Evolutionary conservation across 1,140 invertebrate genomes (phyloP).

Genomic region (Drosophila seguyi): DNA sequence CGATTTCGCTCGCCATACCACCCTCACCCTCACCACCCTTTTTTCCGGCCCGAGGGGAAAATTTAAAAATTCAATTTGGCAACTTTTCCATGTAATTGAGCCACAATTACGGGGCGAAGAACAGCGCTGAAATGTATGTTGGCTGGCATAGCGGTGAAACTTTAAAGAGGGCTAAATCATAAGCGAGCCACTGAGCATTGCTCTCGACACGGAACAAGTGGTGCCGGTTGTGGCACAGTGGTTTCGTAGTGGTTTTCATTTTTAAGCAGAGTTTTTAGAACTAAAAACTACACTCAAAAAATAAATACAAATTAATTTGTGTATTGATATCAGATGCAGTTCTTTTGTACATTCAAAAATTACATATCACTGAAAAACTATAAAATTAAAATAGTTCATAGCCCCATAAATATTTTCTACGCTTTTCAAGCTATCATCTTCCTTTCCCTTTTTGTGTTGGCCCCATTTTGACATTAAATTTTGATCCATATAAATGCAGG

Average conservation of each 20-base stretch:
- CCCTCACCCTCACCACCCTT: not conserved
- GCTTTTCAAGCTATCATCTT: not conserved
- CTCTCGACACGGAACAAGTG: conserved; percentile 10
- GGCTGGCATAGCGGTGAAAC: conserved; percentile 30
- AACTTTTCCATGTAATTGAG: conserved; percentile 83
- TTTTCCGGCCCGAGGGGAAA: conserved; percentile 42
- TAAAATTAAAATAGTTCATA: not conserved
- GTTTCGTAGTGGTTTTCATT: not conserved
- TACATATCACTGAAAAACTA: no score
- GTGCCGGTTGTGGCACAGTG: not conserved
- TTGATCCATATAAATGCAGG: conserved; percentile 7
- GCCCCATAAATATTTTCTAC: not conserved
- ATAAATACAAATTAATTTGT: no score
- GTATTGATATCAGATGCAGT: no score
- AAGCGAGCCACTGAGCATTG: conserved; percentile 71
- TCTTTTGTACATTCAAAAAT: no score
- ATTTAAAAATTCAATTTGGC: conserved; percentile 83
- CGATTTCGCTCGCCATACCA: conserved; percentile 12
- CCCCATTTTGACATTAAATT: conserved; percentile 1
- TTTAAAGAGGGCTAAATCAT: conserved; percentile 78
- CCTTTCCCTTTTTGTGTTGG: not conserved
- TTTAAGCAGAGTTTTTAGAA: not conserved
- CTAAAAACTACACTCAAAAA: no score
- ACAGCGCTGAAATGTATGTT: conserved; percentile 43
- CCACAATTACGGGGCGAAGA: conserved; percentile 71